Evolutionary conservation across 2,888 invertebrate species (phyloP), one percentile per base, ranked within the genome.

Genomic region (Acrobasis consociella): DNA sequence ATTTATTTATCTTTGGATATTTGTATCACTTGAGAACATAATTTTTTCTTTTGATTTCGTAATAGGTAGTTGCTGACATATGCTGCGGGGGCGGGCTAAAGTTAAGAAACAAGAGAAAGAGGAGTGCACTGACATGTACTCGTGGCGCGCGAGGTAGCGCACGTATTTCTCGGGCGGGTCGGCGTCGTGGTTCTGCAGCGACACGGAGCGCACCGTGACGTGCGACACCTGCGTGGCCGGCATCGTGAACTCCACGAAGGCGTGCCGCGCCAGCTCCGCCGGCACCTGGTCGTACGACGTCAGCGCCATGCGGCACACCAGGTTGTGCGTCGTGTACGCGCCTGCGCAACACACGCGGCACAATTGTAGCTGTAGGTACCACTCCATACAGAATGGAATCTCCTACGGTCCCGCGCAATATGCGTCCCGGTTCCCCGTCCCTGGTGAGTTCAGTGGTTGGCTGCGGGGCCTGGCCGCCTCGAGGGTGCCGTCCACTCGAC

Each of bases 111-210:
- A 42, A 5, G 11, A 11, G n/a, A 1, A n/a, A 16, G 16, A 22
- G 7, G 11, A 49, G 10, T 17, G 15, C 10, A 87, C 89, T 93
- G 82, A 97, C 97, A 94, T 95, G 93, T 99, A 99, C 89, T 98
- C 98, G 92, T 99, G 99, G 67, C 99, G 94, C 62, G 99, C 98
- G 72, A 99, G 94, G 91, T 99, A 99, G 72, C 98, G 94, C 64
- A 99, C 99, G 92, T 98, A 99, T 93, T 99, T 99, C 93, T 99
- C 99, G 13, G 99, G 99, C 38, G 99, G 98, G 80, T 98, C 98
- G 77, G 96, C 97, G 80, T 97, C 97, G 71, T 96, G 97, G 81
- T 96, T 95, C 85, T 96, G 96, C 74, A 98, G 95, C 80, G 97
- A 97, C 56, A 98, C 98, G 72, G 99, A 99, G 73, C 99, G 94